Percentiles rank a stretch among this genome's conserved stretches.
Evolutionary conservation across 2,888 invertebrate genomes (phyloP).

Genomic region (Pogonocherus hispidulus): DNA sequence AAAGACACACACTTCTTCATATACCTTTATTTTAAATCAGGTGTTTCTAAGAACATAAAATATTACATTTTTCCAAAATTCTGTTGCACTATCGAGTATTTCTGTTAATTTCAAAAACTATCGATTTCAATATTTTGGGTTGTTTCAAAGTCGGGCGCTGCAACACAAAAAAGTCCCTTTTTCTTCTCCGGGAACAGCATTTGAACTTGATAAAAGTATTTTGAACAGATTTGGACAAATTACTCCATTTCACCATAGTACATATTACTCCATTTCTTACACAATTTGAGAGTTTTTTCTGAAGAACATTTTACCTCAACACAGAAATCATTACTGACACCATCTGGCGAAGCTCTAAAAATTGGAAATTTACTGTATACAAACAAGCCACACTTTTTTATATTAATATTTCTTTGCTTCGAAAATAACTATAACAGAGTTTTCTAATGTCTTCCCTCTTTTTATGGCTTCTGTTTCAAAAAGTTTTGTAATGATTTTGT

Average conservation of each 20-base stretch:
- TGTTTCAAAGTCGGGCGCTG: slow-evolving; percentile 39
- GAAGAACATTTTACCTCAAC: slow-evolving; percentile 54
- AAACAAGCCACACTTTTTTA: not conserved
- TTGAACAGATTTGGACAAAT: too few species aligned
- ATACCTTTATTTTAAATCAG: too few species aligned
- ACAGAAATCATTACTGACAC: slow-evolving; percentile 44
- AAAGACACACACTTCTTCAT: too few species aligned
- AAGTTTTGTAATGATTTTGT: slow-evolving; percentile 38
- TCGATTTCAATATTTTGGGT: slow-evolving; percentile 29
- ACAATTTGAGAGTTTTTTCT: slow-evolving; percentile 21
- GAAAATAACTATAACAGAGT: not conserved
- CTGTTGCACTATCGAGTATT: slow-evolving; percentile 21
- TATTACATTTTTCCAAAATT: slow-evolving; percentile 35
- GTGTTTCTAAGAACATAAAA: slow-evolving; percentile 18
- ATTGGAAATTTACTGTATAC: not conserved
- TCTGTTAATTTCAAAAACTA: slow-evolving; percentile 27
- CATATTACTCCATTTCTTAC: slow-evolving; percentile 30
- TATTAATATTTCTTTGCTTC: not conserved
- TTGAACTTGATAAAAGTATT: slow-evolving; percentile 48
- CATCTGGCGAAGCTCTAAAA: slow-evolving; percentile 49
- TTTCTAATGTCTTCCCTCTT: slow-evolving; percentile 1
- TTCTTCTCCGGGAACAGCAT: slow-evolving; percentile 41
- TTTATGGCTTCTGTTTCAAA: slow-evolving; percentile 11
- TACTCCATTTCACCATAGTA: too few species aligned
- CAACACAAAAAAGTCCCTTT: slow-evolving; percentile 42